phyloP scores from a whole-genome alignment of 2,113 vertebrate genomes.

The Anser brachyrhynchus region DNA sequence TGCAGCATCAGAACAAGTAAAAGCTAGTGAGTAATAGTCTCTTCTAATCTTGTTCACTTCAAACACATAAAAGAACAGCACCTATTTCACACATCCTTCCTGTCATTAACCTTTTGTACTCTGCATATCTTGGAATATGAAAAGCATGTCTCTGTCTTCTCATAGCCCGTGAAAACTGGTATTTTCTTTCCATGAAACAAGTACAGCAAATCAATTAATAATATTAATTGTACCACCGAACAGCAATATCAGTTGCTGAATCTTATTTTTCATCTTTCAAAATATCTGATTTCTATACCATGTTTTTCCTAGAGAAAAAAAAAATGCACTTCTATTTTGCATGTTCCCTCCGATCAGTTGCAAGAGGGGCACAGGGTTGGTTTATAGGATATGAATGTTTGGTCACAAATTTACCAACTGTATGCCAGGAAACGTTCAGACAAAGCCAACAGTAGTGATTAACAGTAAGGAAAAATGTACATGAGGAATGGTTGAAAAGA shows the following conservation, averaged over 20 bases:
- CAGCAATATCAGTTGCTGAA: neutral
- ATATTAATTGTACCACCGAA: neutral
- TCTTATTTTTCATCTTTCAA: neutral
- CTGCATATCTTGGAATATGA: neutral
- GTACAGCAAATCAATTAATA: neutral
- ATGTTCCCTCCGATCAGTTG: neutral
- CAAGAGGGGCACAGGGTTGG: neutral
- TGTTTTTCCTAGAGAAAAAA: neutral
- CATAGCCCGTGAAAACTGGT: neutral
- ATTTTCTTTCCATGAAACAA: neutral
- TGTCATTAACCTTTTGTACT: constrained; percentile 1
- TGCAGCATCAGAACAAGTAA: neutral
- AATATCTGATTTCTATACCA: neutral
- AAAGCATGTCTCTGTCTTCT: neutral
- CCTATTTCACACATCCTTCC: neutral
- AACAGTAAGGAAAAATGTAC: neutral
- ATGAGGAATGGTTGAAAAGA: neutral
- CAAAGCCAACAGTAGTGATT: neutral
- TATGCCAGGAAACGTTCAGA: neutral
- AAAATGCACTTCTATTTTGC: neutral
- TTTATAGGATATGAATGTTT: neutral
- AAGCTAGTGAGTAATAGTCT: neutral
- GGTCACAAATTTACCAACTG: neutral
- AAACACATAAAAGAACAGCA: neutral
- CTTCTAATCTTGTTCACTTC: neutral